A percentile compares a stretch with the other conserved stretches of the same genome.
Conservation (phyloP, 2,113 vertebrate genomes). For the Leptocoma aspasia region DNA sequence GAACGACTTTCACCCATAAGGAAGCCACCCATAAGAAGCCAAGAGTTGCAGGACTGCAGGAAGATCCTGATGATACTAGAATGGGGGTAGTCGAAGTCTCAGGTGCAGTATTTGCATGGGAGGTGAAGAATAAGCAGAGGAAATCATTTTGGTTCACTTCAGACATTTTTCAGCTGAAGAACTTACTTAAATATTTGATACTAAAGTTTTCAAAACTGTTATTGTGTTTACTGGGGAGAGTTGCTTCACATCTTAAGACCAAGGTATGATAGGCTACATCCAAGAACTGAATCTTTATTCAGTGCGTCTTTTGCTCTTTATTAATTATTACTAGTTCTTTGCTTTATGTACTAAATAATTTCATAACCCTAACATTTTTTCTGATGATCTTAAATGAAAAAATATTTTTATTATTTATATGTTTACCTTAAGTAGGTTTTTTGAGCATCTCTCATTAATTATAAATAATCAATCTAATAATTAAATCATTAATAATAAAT, state of each 20-base stretch:
- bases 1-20: not conserved
- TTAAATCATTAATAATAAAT: not conserved
- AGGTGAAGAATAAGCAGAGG: not conserved
- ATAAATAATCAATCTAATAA: not conserved
- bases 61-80: not conserved
- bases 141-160: not conserved
- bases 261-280: not conserved
- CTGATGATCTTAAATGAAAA: not conserved
- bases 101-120: not conserved
- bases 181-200: not conserved
- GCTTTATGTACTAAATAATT: not conserved
- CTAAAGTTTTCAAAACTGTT: not conserved
- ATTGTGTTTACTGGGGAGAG: not conserved
- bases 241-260: not conserved
- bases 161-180: not conserved
- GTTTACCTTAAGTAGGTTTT: not conserved
- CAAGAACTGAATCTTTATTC: not conserved
- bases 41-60: not conserved
- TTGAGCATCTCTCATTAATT: not conserved
- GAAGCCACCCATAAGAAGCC: not conserved
- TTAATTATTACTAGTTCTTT: not conserved
- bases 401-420: not conserved
- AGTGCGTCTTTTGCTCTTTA: not conserved
- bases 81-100: not conserved
- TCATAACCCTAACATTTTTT: not conserved